Conservation (phyloP, 1,140 invertebrate species). For the Coenobita brevimanus region DNA sequence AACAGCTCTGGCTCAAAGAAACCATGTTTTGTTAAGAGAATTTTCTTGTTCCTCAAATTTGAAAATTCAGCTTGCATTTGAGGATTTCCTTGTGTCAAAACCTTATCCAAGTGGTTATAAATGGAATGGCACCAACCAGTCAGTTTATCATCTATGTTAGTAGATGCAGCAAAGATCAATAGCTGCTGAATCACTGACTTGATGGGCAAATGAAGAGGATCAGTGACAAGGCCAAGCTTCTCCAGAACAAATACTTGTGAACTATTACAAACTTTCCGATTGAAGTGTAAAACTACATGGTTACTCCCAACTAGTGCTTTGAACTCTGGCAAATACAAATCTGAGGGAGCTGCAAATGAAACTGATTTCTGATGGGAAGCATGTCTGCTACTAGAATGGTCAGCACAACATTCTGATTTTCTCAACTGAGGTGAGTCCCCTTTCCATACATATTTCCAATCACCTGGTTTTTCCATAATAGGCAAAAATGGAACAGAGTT, state of each 20-base stretch:
- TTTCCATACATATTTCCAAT: constrained; percentile 22
- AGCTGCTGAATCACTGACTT: not conserved
- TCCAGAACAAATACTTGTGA: not conserved
- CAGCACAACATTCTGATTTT: not conserved
- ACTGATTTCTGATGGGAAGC: not conserved
- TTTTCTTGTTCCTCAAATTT: constrained; percentile 22
- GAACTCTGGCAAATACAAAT: constrained; percentile 13
- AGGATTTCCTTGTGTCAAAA: not conserved
- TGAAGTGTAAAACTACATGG: not conserved
- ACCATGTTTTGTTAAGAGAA: constrained; percentile 21
- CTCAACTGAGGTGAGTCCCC: not conserved
- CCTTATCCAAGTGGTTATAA: constrained; percentile 33
- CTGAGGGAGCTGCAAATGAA: not conserved
- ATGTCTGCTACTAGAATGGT: no score
- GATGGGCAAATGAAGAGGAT: constrained; percentile 4
- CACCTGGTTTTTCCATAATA: constrained; percentile 32
- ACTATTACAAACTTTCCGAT: not conserved
- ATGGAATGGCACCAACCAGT: not conserved
- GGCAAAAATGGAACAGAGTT: constrained; percentile 27
- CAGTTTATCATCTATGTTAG: not conserved
- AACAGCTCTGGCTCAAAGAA: constrained; percentile 28
- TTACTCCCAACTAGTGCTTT: constrained; percentile 11
- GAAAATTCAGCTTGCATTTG: not conserved
- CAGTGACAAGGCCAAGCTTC: constrained; percentile 1
- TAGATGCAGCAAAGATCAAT: not conserved